Conservation (phyloP, 23 tunicate species). For the Botrylloides violaceus region DNA sequence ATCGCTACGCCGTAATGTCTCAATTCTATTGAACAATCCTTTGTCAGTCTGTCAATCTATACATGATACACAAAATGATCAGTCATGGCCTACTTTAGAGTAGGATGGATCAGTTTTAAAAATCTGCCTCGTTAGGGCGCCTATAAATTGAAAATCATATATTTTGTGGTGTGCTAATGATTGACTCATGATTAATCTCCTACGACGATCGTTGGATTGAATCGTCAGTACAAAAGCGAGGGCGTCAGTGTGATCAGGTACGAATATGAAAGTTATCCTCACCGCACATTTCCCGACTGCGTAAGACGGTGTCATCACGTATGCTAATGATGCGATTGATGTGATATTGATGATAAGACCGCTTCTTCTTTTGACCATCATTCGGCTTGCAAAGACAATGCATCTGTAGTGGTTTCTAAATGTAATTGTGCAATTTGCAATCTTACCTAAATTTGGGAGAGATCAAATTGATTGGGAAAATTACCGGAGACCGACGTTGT, state of each 20-base stretch:
- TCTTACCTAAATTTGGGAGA: not conserved
- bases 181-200: too few species aligned
- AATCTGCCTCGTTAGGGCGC: too few species aligned
- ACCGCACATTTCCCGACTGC: slow-evolving; percentile 61
- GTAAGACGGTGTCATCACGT: slow-evolving; percentile 36
- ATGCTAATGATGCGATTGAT: slow-evolving; percentile 44
- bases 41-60: slow-evolving; percentile 77
- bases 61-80: slow-evolving; percentile 1
- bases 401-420: slow-evolving; percentile 48
- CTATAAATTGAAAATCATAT: too few species aligned
- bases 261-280: too few species aligned
- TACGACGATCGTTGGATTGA: too few species aligned
- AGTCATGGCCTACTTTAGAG: too few species aligned
- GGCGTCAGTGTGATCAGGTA: too few species aligned
- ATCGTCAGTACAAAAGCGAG: too few species aligned
- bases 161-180: too few species aligned
- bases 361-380: slow-evolving; percentile 45
- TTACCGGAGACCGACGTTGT: slow-evolving; percentile 39
- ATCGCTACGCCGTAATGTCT: slow-evolving; percentile 53
- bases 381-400: slow-evolving; percentile 24
- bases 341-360: slow-evolving; percentile 58
- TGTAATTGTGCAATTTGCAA: not conserved
- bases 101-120: too few species aligned
- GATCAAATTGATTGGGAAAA: not conserved
- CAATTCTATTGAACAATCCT: slow-evolving; percentile 67